Evolutionary conservation across 2,113 vertebrate species (phyloP).

Genomic region (Rattus norvegicus): GRCr8 NC_086019.1:29295501-29296000

Average conservation of each 20-base stretch:
- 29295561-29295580: not conserved
- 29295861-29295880: no score
- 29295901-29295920: no score
- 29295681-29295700: constrained; percentile 53
- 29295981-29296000: no score
- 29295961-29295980: no score
- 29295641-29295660: constrained; percentile 28
- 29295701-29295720: not conserved
- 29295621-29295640: constrained; percentile 41
- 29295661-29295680: constrained; percentile 33
- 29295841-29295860: not conserved
- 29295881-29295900: no score
- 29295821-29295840: not conserved
- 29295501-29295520: constrained; percentile 65
- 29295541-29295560: constrained; percentile 48
- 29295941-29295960: no score
- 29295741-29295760: constrained; percentile 39
- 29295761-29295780: not conserved
- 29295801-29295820: not conserved
- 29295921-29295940: no score
- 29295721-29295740: not conserved
- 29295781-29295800: not conserved
- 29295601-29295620: constrained; percentile 29
- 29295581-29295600: constrained; percentile 35
- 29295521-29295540: constrained; percentile 72